Evolutionary conservation across 2,113 vertebrate genomes (phyloP).

Genomic region (Melierax canorus): DNA sequence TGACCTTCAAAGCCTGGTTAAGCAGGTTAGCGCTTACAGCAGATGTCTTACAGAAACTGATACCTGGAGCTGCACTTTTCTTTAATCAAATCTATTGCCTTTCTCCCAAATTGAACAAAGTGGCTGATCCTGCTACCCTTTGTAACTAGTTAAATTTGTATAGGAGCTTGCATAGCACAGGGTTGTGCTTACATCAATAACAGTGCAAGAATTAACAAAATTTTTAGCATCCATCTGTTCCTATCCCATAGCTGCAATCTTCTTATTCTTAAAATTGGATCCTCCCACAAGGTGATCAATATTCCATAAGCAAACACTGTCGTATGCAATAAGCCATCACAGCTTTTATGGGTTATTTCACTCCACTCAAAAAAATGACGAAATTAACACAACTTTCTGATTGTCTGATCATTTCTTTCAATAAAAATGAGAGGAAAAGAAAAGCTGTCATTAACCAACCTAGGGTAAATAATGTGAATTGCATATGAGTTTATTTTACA

Average conservation of each 20-base stretch:
- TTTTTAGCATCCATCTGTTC: not conserved
- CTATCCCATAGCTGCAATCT: not conserved
- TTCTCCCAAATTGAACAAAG: not conserved
- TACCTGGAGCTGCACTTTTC: not conserved
- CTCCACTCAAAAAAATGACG: not conserved
- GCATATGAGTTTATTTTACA: not conserved
- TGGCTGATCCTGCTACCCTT: not conserved
- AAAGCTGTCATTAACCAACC: not conserved
- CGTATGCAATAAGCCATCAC: not conserved
- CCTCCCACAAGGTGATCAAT: not conserved
- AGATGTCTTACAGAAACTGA: not conserved
- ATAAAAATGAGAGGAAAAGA: not conserved
- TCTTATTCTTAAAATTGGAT: not conserved
- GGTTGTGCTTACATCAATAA: not conserved
- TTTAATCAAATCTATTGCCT: not conserved
- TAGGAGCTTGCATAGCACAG: not conserved
- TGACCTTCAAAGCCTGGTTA: not conserved
- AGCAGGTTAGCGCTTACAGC: not conserved
- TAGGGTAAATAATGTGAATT: not conserved
- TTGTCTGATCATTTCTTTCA: not conserved
- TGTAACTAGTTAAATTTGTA: not conserved
- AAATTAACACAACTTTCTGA: not conserved
- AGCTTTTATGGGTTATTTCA: not conserved
- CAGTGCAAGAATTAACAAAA: not conserved
- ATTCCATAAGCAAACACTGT: not conserved